Evolutionary conservation across 2,888 invertebrate species (phyloP), one percentile per base, ranked within the genome.

Genomic region (Sarcophaga rosellei): DNA sequence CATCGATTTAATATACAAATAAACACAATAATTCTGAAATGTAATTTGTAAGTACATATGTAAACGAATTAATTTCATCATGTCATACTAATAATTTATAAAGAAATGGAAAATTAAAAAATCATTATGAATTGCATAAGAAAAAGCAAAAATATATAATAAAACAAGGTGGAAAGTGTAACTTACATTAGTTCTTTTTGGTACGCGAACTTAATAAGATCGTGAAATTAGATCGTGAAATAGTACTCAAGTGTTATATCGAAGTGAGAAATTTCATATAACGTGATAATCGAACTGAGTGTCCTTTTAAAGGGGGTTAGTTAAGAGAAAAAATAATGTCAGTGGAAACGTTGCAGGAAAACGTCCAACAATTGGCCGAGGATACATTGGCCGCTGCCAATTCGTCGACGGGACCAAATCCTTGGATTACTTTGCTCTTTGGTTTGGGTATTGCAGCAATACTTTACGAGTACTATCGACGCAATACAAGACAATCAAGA

Each of bases 401-500:
- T 17, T 78, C 89, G 47, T 78, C 89, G 47, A 4, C 74, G 11
- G 69, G 81, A 1, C 66, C 85, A 11, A 90, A 88, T 81, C 89
- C 92, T 11, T 47, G 91, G 74, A 45, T 90, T 12, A 90, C 91
- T 0, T 89, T 89, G 1, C n/a, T 92, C n/a, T 85, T 91, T 15
- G 92, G 92, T 53, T 89, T 90, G 2, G 10, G 91, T 1, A 5
- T 91, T 8, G 89, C 89, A 25, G 84, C 91, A 65, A 88, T 86
- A 0, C 84, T 92, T 15, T 92, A 91, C 47, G 92, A 92, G 73
- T 91, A 91, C 45, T 94, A 94, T 94, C 94, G 94, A 87, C 93
- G 94, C 75, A 94, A 94, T 79, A 93, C 94, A 0, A 92, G 93
- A 45, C 89, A 96, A 88, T 92, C 94, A 80, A 95, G 95, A 89